Conservation (phyloP, 2,113 vertebrate species). For the Corythaixoides concolor region DNA sequence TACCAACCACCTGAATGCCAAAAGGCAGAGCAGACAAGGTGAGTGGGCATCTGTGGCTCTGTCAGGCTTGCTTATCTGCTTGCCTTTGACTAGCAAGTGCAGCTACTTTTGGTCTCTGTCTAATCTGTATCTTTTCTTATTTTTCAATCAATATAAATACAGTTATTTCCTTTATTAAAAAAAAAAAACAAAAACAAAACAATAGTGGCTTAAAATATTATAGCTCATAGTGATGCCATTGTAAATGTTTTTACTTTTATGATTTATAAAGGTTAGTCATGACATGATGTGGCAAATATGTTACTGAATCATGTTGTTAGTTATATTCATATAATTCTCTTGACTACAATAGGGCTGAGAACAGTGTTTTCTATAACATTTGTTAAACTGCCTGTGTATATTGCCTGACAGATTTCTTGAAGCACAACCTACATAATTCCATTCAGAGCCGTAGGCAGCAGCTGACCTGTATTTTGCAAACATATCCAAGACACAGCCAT, state of each 20-base stretch:
- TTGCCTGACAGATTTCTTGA: not conserved
- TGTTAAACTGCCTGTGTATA: not conserved
- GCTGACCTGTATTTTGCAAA: not conserved
- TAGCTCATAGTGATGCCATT: not conserved
- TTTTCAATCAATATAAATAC: not conserved
- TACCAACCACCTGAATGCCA: conserved; percentile 85
- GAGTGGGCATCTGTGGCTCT: not conserved
- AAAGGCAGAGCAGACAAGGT: conserved; percentile 84
- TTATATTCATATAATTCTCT: not conserved
- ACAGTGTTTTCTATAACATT: not conserved
- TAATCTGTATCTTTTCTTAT: not conserved
- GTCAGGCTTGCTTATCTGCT: not conserved
- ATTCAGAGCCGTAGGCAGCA: not conserved
- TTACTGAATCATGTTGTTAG: not conserved
- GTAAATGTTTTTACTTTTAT: not conserved
- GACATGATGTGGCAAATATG: not conserved
- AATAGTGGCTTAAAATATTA: not conserved
- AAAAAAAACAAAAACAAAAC: not conserved
- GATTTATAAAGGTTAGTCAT: not conserved
- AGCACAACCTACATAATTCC: not conserved
- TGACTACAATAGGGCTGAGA: not conserved
- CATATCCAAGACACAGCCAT: not conserved
- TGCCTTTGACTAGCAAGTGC: rapidly evolving
- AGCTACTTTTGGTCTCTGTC: not conserved
- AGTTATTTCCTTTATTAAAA: not conserved